Percentiles rank a stretch among this genome's conserved stretches.
phyloP scores from a whole-genome alignment of 2,888 invertebrate genomes.

The Schizaphis graminum region DNA sequence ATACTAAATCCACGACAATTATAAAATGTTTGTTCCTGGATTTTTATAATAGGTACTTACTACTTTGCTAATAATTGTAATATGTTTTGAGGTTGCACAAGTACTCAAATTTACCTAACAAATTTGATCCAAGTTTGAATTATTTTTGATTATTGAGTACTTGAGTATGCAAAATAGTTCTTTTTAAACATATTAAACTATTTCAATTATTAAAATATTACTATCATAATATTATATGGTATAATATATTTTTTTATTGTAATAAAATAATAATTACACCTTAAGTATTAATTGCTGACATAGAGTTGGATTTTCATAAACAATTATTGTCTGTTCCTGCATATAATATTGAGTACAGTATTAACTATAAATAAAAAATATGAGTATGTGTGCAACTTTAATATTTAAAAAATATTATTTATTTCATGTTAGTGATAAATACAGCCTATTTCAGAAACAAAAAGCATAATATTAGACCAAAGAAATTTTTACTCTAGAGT shows the following conservation, averaged over 20 bases:
- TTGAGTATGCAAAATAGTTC: not conserved
- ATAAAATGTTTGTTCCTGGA: slow-evolving; percentile 13
- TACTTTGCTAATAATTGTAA: slow-evolving; percentile 5
- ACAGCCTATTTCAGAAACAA: slow-evolving; percentile 47
- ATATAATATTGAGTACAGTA: not conserved
- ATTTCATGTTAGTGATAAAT: slow-evolving; percentile 15
- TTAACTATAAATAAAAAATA: not conserved
- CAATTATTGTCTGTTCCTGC: not conserved
- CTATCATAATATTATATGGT: not conserved
- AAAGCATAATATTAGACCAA: slow-evolving; percentile 7
- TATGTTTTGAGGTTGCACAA: not conserved
- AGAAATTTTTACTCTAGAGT: not conserved
- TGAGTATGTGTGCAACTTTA: not conserved
- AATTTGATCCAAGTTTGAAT: not conserved
- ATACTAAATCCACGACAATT: slow-evolving; percentile 2
- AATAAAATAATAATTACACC: not conserved
- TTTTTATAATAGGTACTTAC: slow-evolving; percentile 23
- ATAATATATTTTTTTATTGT: slow-evolving; percentile 19
- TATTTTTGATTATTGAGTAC: slow-evolving; percentile 1
- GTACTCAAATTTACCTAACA: not conserved
- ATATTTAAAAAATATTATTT: not conserved
- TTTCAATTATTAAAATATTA: slow-evolving; percentile 15
- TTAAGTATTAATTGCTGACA: not conserved
- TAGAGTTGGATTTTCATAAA: not conserved
- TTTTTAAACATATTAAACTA: not conserved